Evolutionary conservation across 1,140 invertebrate genomes (phyloP), one percentile per base, ranked within the genome.

Genomic region (Drosophila bifasciata): DNA sequence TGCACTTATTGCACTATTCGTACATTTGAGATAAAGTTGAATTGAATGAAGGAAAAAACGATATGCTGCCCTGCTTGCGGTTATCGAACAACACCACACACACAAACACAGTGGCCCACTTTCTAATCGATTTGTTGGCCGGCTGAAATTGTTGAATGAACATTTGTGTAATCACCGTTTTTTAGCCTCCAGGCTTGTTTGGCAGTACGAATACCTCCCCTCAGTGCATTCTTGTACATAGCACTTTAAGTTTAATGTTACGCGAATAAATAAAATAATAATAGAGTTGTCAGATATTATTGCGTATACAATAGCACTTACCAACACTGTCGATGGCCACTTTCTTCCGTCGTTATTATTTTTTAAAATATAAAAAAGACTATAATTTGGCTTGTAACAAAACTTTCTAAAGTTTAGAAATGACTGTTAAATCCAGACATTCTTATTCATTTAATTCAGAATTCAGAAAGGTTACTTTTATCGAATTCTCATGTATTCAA

Each of bases 191-290:
- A 91, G 39, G 89, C 89, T 56, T 90, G 75, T 52, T 84, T 76
- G 63, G 89, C 89, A 45, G 89, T 90, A 50, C 89, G 76, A 45
- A 80, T 57, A 32, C 89, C 89, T 58, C 85, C 76, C 36, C 71
- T 91, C 15, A 91, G 57, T 49, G 60, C 89, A 88, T 90, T 63
- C 70, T 86, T 89, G 57, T 91, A 91, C 89, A 91, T 91, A 60
- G 63, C 58, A 36, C 46, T 72, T 40, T 5, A 28, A 11, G 9
- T 23, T 53, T 58, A 8, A 58, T 48, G 41, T 64, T 41, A 40
- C 43, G 48, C 40, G 25, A 55, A 48, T 9, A 56, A 74, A 73
- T 45, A 16, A 61, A 56, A 19, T 23, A 63, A 67, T 19, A 19
- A 36, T 45, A 50, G 64, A 51, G 57, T 36, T 63, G 19, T 25